phyloP scores from a whole-genome alignment of 35 echinoderm and acorn worm genomes.

The Apostichopus parvimensis region DNA sequence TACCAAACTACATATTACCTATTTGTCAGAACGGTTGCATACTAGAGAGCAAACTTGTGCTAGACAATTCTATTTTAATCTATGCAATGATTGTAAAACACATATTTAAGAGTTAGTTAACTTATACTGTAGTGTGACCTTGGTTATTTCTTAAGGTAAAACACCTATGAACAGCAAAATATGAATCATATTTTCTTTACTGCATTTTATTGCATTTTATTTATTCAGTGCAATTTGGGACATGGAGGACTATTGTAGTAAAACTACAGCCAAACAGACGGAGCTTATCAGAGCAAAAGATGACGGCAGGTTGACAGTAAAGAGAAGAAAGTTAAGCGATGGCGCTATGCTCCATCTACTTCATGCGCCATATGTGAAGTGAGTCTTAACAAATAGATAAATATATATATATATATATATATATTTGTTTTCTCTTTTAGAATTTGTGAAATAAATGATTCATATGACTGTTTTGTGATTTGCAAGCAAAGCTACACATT shows the following conservation, averaged over 20 bases:
- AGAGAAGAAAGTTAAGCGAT: slow-evolving; percentile 72
- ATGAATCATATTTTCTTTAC: neutral
- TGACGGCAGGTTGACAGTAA: slow-evolving; percentile 19
- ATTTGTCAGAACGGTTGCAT: no score
- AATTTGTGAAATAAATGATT: neutral
- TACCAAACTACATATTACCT: no score
- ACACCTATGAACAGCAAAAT: no score
- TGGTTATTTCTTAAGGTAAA: neutral
- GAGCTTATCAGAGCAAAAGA: slow-evolving; percentile 1
- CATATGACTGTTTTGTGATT: neutral
- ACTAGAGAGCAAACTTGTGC: no score
- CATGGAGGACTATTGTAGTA: slow-evolving; percentile 63
- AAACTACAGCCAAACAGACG: neutral
- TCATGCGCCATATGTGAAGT: slow-evolving; percentile 62
- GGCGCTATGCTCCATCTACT: slow-evolving; percentile 53
- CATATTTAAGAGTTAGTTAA: neutral
- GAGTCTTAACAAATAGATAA: neutral
- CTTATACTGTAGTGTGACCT: neutral
- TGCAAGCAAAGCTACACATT: neutral
- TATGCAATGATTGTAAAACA: no score
- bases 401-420: no score
- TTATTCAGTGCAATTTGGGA: slow-evolving; percentile 59
- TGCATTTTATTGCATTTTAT: neutral
- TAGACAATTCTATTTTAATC: no score
- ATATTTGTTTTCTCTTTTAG: neutral